These are phyloP conservation scores for Catagonus wagneri DNA, from an alignment of 2,113 vertebrate species.

Conservation along the genomic window DNA sequence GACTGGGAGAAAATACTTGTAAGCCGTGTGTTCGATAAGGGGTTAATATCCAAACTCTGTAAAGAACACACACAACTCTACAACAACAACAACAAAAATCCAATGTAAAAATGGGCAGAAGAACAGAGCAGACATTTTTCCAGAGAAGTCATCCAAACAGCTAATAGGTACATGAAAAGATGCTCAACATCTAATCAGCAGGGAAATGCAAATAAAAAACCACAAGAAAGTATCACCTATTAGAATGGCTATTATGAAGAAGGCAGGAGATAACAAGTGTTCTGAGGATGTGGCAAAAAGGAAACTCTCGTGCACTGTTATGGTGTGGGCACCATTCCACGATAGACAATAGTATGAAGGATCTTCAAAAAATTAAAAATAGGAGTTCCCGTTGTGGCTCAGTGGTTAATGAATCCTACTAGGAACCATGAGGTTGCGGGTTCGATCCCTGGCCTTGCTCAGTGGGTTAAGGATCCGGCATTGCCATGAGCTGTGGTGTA, in stretches of 20 bases:
- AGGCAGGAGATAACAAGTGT: not conserved
- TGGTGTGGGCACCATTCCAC: not conserved
- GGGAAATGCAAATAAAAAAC: constrained; percentile 14
- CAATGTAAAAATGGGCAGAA: not conserved
- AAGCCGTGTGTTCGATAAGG: not conserved
- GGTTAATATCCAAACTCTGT: not conserved
- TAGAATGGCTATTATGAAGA: not conserved
- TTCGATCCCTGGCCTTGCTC: too few species aligned
- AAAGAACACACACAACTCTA: not conserved
- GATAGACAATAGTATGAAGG: not conserved
- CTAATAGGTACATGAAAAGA: not conserved
- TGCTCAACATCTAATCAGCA: not conserved
- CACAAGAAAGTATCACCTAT: not conserved
- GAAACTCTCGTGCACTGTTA: not conserved
- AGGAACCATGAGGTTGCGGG: too few species aligned
- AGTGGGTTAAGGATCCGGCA: too few species aligned
- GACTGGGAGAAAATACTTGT: not conserved
- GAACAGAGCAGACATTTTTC: not conserved
- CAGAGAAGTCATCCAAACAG: not conserved
- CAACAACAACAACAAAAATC: not conserved
- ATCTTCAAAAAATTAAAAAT: not conserved
- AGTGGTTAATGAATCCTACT: too few species aligned
- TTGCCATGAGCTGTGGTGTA: too few species aligned
- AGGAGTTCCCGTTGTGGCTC: too few species aligned
- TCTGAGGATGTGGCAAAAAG: not conserved